phyloP scores from a whole-genome alignment of 2,888 invertebrate genomes.

The Phania funesta region DNA sequence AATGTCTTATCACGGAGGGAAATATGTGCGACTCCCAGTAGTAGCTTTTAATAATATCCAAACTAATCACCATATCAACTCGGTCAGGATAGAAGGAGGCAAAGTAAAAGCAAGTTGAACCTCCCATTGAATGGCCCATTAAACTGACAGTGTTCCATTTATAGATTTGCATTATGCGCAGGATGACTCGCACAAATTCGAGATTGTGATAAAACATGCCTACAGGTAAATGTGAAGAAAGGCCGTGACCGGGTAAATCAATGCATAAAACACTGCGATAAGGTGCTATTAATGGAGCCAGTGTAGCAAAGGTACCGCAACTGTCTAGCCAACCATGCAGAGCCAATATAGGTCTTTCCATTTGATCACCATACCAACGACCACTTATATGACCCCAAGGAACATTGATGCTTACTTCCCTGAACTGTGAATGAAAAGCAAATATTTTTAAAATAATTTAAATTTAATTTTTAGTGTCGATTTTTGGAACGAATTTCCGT shows the following conservation, averaged over 20 bases:
- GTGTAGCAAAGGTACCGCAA: constrained; percentile 86
- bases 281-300: constrained; percentile 83
- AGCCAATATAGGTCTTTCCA: constrained; percentile 85
- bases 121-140: constrained; percentile 86
- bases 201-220: constrained; percentile 81
- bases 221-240: constrained; percentile 84
- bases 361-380: constrained; percentile 86
- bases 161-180: constrained; percentile 83
- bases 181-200: constrained; percentile 81
- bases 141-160: constrained; percentile 86
- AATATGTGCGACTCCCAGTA: constrained; percentile 67
- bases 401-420: constrained; percentile 85
- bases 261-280: constrained; percentile 83
- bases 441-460: no score
- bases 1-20: constrained; percentile 73
- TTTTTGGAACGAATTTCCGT: no score
- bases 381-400: constrained; percentile 86
- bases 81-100: constrained; percentile 82
- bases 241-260: constrained; percentile 88
- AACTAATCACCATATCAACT: constrained; percentile 77
- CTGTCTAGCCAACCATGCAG: constrained; percentile 91
- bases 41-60: constrained; percentile 75
- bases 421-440: constrained; percentile 74
- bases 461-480: no score
- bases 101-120: constrained; percentile 83